Base-by-base conservation (phyloP, 2,113 vertebrate genomes). In the Esox niger region DNA sequence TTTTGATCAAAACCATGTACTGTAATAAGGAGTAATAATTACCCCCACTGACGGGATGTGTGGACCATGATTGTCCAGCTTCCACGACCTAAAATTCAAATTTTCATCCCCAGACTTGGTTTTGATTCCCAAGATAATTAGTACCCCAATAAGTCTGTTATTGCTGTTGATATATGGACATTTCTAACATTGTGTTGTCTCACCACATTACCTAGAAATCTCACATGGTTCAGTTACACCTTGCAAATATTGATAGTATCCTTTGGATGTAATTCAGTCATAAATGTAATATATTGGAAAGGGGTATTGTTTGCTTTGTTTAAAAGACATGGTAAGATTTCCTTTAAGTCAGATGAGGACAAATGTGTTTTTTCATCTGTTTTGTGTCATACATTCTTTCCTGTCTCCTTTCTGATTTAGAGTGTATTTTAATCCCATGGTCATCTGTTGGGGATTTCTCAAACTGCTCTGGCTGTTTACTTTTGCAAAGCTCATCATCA, bases 401-500 rank as follows among this genome's bases (percentile, higher is more conserved):
- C 47, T 52, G 47, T 52, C 57, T 59, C 20, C 20, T 59, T 2
- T 59, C 57, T 20, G 15, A n/a, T 30, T 32, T 30, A 59, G 64
- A 57, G 57, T 31, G 63, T 35, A 57, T 55, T n/a, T n/a, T n/a
- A n/a, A 56, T 27, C 64, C 64, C 33, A 46, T 32, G 23, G 9
- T 21, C 64, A 62, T 46, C 26, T 47, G 30, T 7, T 21, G 31
- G 29, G 20, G 56, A 10, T 11, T 46, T 52, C 31, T 46, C 27
- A 35, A n/a, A 54, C 30, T 49, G 1, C n/a, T 5, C 25, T 23
- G 47, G 57, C 31, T 20, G 25, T 31, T 49, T 13, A 38, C 43
- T 66, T 46, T 76, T 82, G 76, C 73, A 79, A 62, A 75, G 59
- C 47, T 62, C 5, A 49, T 62, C 38, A 49, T 27, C 32, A 64